These are phyloP conservation scores for Criorhina ranunculi DNA, from an alignment of 2,888 invertebrate genomes.

Conservation along the genomic window DNA sequence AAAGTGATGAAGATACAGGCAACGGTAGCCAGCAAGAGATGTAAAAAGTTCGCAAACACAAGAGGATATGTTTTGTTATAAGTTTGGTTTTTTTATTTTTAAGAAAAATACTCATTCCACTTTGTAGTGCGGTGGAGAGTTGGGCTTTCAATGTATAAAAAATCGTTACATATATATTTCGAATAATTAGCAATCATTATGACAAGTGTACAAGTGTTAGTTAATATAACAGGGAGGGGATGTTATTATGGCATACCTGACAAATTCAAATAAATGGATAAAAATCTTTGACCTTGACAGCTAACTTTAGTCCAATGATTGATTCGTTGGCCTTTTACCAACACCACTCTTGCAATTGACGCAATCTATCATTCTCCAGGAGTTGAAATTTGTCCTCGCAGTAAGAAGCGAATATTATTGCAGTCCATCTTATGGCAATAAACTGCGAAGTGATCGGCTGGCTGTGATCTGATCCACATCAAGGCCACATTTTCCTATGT, in stretches of 20 bases:
- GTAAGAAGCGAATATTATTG: no score
- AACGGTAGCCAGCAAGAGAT: conserved; percentile 30
- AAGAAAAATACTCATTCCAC: conserved; percentile 75
- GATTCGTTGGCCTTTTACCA: no score
- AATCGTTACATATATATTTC: conserved; percentile 6
- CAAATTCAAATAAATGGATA: neutral
- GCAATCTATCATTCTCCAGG: no score
- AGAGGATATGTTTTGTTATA: conserved; percentile 34
- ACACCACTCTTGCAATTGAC: no score
- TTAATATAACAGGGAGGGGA: neutral
- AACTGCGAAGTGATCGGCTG: no score
- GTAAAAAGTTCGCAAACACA: conserved; percentile 47
- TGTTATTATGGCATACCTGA: neutral
- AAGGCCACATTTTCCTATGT: no score
- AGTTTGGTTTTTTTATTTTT: conserved; percentile 64
- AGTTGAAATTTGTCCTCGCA: no score
- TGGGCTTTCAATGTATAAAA: conserved; percentile 24
- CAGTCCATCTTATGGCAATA: no score
- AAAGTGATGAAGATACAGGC: conserved; percentile 10
- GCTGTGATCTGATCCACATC: no score
- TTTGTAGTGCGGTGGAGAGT: conserved; percentile 60
- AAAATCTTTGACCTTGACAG: conserved; percentile 33
- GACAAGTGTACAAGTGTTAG: conserved; percentile 22
- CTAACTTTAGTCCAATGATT: conserved; percentile 7
- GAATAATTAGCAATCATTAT: conserved; percentile 10